Conservation (phyloP, 1,140 invertebrate genomes). For the Homalodisca vitripennis region DNA sequence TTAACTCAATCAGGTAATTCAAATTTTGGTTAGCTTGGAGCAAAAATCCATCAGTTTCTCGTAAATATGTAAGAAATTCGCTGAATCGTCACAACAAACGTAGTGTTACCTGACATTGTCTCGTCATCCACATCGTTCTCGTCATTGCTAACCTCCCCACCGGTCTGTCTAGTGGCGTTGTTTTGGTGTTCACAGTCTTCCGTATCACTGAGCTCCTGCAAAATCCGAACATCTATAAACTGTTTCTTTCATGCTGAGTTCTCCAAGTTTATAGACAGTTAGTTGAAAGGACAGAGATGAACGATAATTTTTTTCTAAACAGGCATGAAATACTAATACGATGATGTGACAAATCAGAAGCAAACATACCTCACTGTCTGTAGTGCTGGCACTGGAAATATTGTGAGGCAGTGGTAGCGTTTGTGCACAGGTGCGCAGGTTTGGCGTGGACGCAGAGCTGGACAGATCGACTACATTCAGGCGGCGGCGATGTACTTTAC, state of each 20-base stretch:
- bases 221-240: no score
- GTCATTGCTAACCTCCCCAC: slow-evolving; percentile 59
- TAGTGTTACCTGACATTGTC: slow-evolving; percentile 71
- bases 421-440: background rate
- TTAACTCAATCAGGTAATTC: no score
- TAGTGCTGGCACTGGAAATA: slow-evolving; percentile 44
- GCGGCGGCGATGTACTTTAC: background rate
- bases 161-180: no score
- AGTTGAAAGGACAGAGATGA: no score
- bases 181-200: slow-evolving; percentile 55
- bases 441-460: background rate
- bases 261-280: no score
- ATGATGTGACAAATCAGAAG: slow-evolving; percentile 27
- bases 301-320: no score
- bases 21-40: no score
- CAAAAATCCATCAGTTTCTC: background rate
- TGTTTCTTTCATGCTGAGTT: no score
- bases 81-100: background rate
- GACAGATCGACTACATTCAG: background rate
- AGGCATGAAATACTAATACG: slow-evolving; percentile 3
- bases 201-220: slow-evolving; percentile 67
- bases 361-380: slow-evolving; percentile 49
- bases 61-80: background rate
- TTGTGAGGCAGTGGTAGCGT: slow-evolving; percentile 34
- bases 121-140: slow-evolving; percentile 82